Evolutionary conservation across 2,888 invertebrate species (phyloP), one percentile per base, ranked within the genome.

Genomic region (Noctua pronuba): DNA sequence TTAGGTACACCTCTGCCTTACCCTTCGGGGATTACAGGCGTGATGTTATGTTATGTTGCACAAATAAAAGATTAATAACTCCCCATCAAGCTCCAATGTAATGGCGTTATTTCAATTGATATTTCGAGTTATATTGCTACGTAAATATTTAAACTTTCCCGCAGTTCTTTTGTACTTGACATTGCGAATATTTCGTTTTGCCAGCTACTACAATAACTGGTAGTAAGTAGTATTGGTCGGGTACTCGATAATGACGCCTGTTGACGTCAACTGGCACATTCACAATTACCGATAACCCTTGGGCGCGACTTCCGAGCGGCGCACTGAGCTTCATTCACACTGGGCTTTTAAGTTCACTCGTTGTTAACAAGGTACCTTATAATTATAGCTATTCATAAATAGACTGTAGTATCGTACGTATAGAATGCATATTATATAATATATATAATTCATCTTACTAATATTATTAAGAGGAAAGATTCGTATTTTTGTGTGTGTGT

Each of bases 241-340:
- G 55, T 70, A 55, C 38, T 70, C 75, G 82, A 88, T 87, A 87
- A 85, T 87, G 81, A 84, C 68, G 75, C 58, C 52, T 75, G 68
- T 87, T 88, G 88, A 88, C 88, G 88, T 88, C 87, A 87, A 82
- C 82, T 73, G 80, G 88, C 90, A 90, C 88, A 90, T 89, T 85
- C 90, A 90, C 90, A 91, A 92, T 91, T 88, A 85, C 76, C 69
- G 93, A 94, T 94, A 94, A 93, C 93, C 93, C 88, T 77, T 85
- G 92, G 93, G 92, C 93, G 88, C 89, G 84, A 89, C 90, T 92
- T 93, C 93, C 93, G 91, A 88, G 79, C 87, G 73, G 24, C 73
- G 82, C 65, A 80, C 79, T 80, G 66, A 83, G 79, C 68, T 82
- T 82, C 85, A 80, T 87, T 87, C 80, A 84, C 74, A 68, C 62